phyloP scores from a whole-genome alignment of 2,113 vertebrate species.

The Cepphus grylle region DNA sequence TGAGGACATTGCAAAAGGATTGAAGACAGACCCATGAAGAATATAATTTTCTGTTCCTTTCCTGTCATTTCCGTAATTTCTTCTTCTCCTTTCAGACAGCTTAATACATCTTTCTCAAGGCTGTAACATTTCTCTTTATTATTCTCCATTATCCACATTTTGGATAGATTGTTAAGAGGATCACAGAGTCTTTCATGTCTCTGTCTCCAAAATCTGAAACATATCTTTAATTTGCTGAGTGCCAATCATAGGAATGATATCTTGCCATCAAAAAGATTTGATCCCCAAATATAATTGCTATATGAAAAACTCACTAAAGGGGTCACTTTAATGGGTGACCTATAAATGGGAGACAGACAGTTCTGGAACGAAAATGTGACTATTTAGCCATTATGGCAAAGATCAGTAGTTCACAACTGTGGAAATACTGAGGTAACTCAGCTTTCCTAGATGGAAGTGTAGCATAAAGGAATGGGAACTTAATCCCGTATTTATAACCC shows the following conservation, averaged over 20 bases:
- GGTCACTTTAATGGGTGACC: not conserved
- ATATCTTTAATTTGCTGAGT: not conserved
- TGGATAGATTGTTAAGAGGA: not conserved
- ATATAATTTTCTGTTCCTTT: not conserved
- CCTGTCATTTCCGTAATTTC: not conserved
- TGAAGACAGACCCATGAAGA: not conserved
- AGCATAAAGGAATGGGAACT: constrained; percentile 37
- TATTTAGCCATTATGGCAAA: constrained; percentile 28
- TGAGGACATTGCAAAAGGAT: not conserved
- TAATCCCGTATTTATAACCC: constrained; percentile 42
- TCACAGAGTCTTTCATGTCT: not conserved
- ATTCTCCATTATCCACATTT: not conserved
- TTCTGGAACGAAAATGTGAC: not conserved
- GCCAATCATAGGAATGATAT: not conserved
- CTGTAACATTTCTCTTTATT: not conserved
- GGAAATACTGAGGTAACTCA: constrained; percentile 54
- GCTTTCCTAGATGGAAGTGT: constrained; percentile 43
- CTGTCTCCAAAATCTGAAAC: not conserved
- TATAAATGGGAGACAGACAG: constrained; percentile 1
- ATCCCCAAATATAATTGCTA: not conserved
- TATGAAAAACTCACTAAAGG: not conserved
- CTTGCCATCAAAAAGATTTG: not conserved
- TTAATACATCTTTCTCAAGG: not conserved
- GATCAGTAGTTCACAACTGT: not conserved
- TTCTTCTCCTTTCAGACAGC: not conserved